Percentiles rank a stretch among this genome's conserved stretches.
Evolutionary conservation across 2,113 vertebrate species (phyloP).

Genomic region (Miniopterus natalensis): DNA sequence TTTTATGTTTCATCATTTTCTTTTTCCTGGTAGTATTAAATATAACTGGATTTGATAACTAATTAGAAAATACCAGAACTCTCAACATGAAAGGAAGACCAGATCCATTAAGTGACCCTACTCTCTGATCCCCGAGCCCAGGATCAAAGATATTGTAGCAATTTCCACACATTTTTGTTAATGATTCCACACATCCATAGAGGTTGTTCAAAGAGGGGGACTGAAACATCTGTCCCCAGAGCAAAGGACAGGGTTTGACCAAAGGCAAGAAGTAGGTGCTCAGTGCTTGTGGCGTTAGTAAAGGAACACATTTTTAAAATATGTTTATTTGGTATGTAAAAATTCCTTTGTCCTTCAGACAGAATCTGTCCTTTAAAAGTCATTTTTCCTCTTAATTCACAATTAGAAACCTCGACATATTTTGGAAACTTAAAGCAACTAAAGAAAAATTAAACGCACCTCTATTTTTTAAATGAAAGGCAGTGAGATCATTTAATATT

Average conservation of each 20-base stretch:
- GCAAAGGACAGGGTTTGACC: neutral
- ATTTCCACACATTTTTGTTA: neutral
- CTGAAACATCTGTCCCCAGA: neutral
- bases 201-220: neutral
- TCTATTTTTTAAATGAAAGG: neutral
- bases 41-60: neutral
- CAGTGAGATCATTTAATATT: neutral
- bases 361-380: neutral
- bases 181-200: neutral
- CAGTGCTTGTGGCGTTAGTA: neutral
- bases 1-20: neutral
- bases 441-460: neutral
- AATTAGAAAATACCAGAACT: neutral
- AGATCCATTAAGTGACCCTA: neutral
- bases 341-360: neutral
- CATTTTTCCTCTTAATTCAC: neutral
- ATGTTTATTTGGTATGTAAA: neutral
- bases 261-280: neutral
- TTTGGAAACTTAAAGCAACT: neutral
- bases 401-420: neutral
- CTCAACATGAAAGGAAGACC: neutral
- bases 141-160: neutral
- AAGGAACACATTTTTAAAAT: neutral
- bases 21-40: neutral
- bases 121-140: neutral